phyloP scores from a whole-genome alignment of 2,113 vertebrate genomes.

The Camelus dromedarius region DNA sequence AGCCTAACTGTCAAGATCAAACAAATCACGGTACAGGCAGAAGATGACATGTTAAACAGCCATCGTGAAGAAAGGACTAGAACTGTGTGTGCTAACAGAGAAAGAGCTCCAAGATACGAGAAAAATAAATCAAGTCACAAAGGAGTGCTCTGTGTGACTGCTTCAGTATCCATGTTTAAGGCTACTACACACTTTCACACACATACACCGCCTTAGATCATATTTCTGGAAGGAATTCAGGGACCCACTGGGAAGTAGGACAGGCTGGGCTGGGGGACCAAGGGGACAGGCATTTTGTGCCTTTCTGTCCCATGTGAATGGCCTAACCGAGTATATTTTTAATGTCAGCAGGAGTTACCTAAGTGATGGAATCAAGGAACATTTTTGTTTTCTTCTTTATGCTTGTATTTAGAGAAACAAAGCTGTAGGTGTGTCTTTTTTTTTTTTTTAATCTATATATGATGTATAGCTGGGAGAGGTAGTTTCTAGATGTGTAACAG shows the following conservation, averaged over 20 bases:
- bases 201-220: not conserved
- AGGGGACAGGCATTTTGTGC: not conserved
- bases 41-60: not conserved
- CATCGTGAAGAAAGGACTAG: not conserved
- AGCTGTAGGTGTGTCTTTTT: no score
- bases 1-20: not conserved
- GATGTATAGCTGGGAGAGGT: not conserved
- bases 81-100: not conserved
- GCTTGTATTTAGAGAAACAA: not conserved
- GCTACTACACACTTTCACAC: not conserved
- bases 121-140: not conserved
- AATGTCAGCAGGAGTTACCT: not conserved
- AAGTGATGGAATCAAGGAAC: not conserved
- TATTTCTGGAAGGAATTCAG: constrained; percentile 20
- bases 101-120: not conserved
- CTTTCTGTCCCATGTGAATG: not conserved
- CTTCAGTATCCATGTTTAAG: not conserved
- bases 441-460: not conserved
- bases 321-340: not conserved
- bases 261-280: no score
- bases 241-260: not conserved
- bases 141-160: not conserved
- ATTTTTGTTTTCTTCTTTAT: not conserved
- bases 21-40: not conserved
- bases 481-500: not conserved